phyloP scores from a whole-genome alignment of 2,113 vertebrate genomes.

The Myotis yumanensis region DNA sequence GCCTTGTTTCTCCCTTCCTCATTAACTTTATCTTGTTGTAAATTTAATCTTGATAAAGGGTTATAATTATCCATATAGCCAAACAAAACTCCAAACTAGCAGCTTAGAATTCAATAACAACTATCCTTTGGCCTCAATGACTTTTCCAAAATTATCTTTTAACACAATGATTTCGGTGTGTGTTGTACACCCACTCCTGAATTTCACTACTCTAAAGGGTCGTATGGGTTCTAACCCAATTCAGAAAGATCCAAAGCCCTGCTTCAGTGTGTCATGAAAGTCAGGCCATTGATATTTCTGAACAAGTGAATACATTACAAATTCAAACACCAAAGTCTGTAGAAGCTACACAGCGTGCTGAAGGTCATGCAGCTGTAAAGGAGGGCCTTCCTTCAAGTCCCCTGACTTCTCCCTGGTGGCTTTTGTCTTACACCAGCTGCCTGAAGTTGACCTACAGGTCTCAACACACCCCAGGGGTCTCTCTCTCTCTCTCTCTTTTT shows the following conservation, averaged over 20 bases:
- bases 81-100: background rate
- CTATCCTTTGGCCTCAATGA: background rate
- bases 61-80: background rate
- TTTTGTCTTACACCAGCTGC: slow-evolving; percentile 3
- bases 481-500: too few species aligned
- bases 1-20: background rate
- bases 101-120: background rate
- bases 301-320: background rate
- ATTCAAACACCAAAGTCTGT: slow-evolving; percentile 22
- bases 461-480: background rate
- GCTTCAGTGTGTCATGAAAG: background rate
- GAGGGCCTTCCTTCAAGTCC: background rate
- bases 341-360: background rate
- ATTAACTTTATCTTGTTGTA: background rate
- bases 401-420: slow-evolving; percentile 6
- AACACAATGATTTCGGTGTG: background rate
- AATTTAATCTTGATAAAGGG: slow-evolving; percentile 4
- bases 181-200: background rate
- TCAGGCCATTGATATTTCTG: background rate
- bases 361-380: slow-evolving; percentile 51
- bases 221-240: background rate
- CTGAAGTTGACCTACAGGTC: slow-evolving; percentile 30
- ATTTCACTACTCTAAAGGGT: background rate
- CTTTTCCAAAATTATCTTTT: background rate
- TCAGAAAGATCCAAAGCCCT: background rate